Evolutionary conservation across 1,140 invertebrate genomes (phyloP), one percentile per base, ranked within the genome.

Genomic region (Hyles vespertilio): DNA sequence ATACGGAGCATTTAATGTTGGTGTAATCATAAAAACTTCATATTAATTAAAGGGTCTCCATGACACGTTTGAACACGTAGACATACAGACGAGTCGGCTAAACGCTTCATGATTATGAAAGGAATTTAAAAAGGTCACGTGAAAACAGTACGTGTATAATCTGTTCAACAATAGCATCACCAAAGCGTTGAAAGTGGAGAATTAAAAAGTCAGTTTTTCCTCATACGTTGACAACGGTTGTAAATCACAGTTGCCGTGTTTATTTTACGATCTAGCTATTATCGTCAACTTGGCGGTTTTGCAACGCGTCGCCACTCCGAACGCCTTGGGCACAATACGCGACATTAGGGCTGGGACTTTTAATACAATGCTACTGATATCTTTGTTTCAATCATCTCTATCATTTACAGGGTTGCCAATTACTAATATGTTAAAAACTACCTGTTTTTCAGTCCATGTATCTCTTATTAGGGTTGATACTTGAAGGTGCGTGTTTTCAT

Each of bases 231-330:
- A 82, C 79, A 79, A 63, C 63, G 59, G 75, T 71, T 78, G 71
- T 86, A 86, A 84, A 84, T 84, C 83, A 81, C 69, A 60, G 69
- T 72, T 61, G 67, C 67, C 66, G 78, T 81, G 77, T 82, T 86
- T 82, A 81, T 77, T 86, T 86, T 82, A 86, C 76, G 79, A 83
- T 79, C 76, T 63, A 68, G 74, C 77, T 85, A 83, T 82, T 81
- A 85, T 81, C 75, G 79, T 80, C 76, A 81, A 72, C 70, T 69
- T 69, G 68, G 73, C 70, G 83, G 79, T 86, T 86, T 86, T 82
- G 83, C 83, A 84, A 86, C 66, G 58, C 66, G 62, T 61, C 70
- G 70, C 65, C 56, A 67, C 57, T 50, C 62, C 59, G 48, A 48
- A 65, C 65, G 62, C 65, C 70, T 70, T 60, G 54, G 59, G 51